Percentiles rank a stretch among this genome's conserved stretches.
Evolutionary conservation across 2,888 invertebrate species (phyloP).

Genomic region (Hirtodrosophila duncani): DNA sequence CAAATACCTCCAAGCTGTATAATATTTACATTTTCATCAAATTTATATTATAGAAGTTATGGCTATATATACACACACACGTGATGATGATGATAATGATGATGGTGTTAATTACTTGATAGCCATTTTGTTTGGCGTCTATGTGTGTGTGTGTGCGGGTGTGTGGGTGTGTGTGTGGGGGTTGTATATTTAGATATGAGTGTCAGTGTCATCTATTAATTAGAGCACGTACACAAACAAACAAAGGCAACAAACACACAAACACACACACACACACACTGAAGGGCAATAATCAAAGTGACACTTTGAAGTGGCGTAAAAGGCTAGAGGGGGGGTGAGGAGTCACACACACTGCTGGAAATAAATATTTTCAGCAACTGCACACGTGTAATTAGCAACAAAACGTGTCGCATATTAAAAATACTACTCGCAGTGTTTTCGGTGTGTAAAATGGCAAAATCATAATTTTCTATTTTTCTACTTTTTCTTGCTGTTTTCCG

Average conservation of each 20-base stretch:
- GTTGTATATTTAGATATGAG: conserved; percentile 25
- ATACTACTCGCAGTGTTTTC: background rate
- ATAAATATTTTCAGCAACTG: conserved; percentile 36
- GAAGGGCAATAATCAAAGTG: conserved; percentile 52
- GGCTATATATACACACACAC: conserved; percentile 3
- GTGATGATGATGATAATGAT: conserved; percentile 51
- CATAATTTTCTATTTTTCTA: conserved; percentile 18
- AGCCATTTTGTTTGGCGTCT: conserved; percentile 35
- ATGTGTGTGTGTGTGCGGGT: background rate
- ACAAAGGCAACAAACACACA: too few species aligned
- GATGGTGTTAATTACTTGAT: conserved; percentile 55
- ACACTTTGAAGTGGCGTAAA: background rate
- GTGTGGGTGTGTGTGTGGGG: conserved; percentile 5
- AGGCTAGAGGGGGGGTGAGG: background rate
- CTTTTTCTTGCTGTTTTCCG: too few species aligned
- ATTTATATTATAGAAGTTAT: too few species aligned
- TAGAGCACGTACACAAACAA: conserved; percentile 49
- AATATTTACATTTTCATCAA: too few species aligned
- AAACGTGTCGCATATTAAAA: conserved; percentile 40
- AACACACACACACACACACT: conserved; percentile 13
- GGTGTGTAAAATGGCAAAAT: conserved; percentile 27
- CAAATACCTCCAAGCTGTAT: too few species aligned
- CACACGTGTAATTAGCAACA: conserved; percentile 55
- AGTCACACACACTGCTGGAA: background rate
- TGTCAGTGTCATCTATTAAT: conserved; percentile 63